These are phyloP conservation scores for Parnassius smintheus DNA, from an alignment of 2,888 invertebrate species.

Conservation along the genomic window DNA sequence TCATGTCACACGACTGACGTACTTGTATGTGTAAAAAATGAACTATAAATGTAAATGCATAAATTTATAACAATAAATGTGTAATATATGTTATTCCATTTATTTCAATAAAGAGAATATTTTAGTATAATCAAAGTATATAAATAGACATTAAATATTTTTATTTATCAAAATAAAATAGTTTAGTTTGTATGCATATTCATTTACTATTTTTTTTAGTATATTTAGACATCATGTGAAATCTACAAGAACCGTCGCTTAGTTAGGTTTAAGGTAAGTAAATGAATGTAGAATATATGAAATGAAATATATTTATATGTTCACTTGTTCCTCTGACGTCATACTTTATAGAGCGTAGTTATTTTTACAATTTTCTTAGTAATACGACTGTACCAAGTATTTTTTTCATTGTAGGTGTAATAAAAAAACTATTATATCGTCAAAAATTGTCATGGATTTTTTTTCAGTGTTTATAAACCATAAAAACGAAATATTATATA, in stretches of 20 bases:
- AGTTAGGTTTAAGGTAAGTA: conserved; percentile 20
- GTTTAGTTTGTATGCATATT: conserved; percentile 28
- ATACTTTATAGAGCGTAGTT: conserved; percentile 11
- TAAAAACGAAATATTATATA: no score
- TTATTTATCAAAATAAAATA: conserved; percentile 26
- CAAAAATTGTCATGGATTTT: no score
- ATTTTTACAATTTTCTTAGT: conserved; percentile 4
- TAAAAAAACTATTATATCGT: no score
- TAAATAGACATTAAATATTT: conserved; percentile 7
- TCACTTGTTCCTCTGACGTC: conserved; percentile 31
- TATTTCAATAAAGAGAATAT: conserved; percentile 28
- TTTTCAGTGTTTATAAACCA: no score
- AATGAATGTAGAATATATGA: conserved; percentile 20
- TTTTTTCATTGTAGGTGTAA: conserved; percentile 1
- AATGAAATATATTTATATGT: conserved; percentile 28
- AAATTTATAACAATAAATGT: conserved; percentile 17
- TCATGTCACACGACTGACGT: conserved; percentile 18
- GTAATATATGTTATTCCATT: conserved; percentile 28
- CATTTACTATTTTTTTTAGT: conserved; percentile 28
- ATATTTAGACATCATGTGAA: conserved; percentile 38
- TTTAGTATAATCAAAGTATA: conserved; percentile 29
- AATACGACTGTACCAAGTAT: conserved; percentile 8
- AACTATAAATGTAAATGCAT: conserved; percentile 21
- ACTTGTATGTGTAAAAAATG: conserved; percentile 6
- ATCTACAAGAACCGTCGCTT: conserved; percentile 46